Evolutionary conservation across 2,888 invertebrate species (phyloP).

Genomic region (Myathropa florea): DNA sequence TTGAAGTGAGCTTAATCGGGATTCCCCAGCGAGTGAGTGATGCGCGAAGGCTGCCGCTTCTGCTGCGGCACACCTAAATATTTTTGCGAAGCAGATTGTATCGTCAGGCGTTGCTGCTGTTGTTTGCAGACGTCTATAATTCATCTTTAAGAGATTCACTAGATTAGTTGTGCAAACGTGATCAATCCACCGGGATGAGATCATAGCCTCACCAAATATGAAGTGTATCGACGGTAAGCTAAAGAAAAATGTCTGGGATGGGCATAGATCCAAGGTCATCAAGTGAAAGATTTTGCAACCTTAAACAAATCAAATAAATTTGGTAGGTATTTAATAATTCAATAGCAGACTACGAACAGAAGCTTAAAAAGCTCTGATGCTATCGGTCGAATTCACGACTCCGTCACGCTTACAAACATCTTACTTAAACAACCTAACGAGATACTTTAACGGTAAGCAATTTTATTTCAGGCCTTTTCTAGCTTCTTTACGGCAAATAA

Average conservation of each 20-base stretch:
- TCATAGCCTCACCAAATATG: not conserved
- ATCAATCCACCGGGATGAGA: not conserved
- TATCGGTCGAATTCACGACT: too few relatives aligned
- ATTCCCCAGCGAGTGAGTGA: not conserved
- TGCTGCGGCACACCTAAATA: not conserved
- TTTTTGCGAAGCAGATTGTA: not conserved
- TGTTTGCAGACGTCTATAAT: not conserved
- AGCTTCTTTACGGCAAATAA: too few relatives aligned
- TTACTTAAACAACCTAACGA: too few relatives aligned
- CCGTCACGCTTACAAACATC: too few relatives aligned
- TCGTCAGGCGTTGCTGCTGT: not conserved
- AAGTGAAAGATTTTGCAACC: not conserved
- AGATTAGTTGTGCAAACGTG: not conserved
- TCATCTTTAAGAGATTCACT: not conserved
- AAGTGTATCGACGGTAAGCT: not conserved
- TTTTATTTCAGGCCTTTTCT: too few relatives aligned
- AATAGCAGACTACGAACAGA: too few relatives aligned
- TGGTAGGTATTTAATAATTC: too few relatives aligned
- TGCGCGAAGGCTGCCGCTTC: not conserved
- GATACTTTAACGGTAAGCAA: too few relatives aligned
- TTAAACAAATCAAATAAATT: too few relatives aligned
- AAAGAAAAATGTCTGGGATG: not conserved
- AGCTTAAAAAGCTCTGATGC: too few relatives aligned
- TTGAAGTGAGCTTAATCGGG: constrained; percentile 12
- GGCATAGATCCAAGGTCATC: not conserved